Evolutionary conservation across 2,113 vertebrate genomes (phyloP), one percentile per base, ranked within the genome.

Genomic region (Mirza zaza): DNA sequence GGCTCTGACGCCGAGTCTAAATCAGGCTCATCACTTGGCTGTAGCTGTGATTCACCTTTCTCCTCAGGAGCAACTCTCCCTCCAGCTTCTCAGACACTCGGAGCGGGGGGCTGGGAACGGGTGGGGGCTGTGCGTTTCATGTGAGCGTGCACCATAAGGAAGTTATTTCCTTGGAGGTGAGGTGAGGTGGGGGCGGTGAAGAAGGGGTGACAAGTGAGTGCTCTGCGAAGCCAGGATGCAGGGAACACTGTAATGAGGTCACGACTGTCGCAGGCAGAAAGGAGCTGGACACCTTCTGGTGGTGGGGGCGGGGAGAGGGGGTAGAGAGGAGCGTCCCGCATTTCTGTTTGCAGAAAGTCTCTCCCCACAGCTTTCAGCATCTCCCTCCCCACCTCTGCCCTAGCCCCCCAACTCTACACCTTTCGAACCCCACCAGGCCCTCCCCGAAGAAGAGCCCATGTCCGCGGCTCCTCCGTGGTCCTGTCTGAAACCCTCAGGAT

Each of bases 171-270:
- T 48, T 29, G 88, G 52, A 52, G 36, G 50, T 15, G 65, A 73
- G 32, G 42, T 20, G 23, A 61, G 50, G 50, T n/a, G 50, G 65
- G 57, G 42, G 48, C 11, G 7, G 45, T 11, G 45, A 65, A 83
- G 65, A 59, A 87, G 61, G 68, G 83, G 59, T 80, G 84, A 75
- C 12, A 50, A 75, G 25, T 21, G 57, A 88, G 34, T n/a, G 45
- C 81, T 70, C 75, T 2, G 85, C 83, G 86, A 76, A 93, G 85
- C 91, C 87, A 93, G 88, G 82, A 88, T 76, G 80, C 88, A 89
- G 59, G 87, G 50, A 87, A 71, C 86, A 91, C 70, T 83, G 85
- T 85, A 97, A 97, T 97, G 94, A 97, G 97, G 97, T 97, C 98
- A 98, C 36, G 65, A 79, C 77, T 94, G 97, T 97, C 93, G 89